Base-by-base conservation (phyloP, 1,140 invertebrate species). In the Euglossa dilemma region DNA sequence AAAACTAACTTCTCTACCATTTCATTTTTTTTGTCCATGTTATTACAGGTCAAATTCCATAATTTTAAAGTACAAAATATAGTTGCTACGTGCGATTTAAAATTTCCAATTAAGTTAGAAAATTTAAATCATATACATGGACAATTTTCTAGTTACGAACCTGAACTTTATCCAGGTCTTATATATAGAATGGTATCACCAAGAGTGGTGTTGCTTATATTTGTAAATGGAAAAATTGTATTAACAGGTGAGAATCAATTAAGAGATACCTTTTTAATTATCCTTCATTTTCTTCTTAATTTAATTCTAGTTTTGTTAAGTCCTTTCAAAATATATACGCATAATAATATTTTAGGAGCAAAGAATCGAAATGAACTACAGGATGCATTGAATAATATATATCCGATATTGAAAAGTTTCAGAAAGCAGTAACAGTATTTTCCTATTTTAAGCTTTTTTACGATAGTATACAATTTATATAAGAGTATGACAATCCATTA, bases 21-120 rank as follows among this genome's bases (percentile, higher is more conserved):
- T 50, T 43, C n/a, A 9, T 14, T 76, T 56, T 6, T 25, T 23
- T 64, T 20, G 20, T 14, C 50, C 47, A 47, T 83, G 85, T 88
- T 78, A 82, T 95, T 95, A 63, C 91, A 98, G 97, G 98, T 98
- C 0, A 99, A 98, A 93, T 99, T 99, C 93, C 94, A 97, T 50
- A 98, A 99, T 91, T 99, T 99, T 92, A 99, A 99, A 95, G 97
- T 99, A 90, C 99, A 99, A 95, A 99, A 99, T 94, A 99, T 99
- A 95, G 99, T 99, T 43, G 99, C 98, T 9, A 99, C 98, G 47
- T 99, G 98, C 91, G 99, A 99, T 95, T 96, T 99, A 12, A 97
- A 98, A 91, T 99, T 99, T 95, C 98, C 99, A 0, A 99, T 99
- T 84, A 97, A 98, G 90, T 93, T 99, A 70, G 99, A 99, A 95